Evolutionary conservation across 2,113 vertebrate species (phyloP).

Genomic region (Oryctolagus cuniculus): mOryCun1.1 NC_091433.1:65107501-65108000

Average conservation of each 20-base stretch:
- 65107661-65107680: background rate
- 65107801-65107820: background rate
- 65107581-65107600: background rate
- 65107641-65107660: background rate
- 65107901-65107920: background rate
- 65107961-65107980: background rate
- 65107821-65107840: background rate
- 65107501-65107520: background rate
- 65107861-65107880: background rate
- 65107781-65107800: background rate
- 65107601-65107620: background rate
- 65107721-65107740: background rate
- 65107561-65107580: background rate
- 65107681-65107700: background rate
- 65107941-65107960: background rate
- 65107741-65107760: rapidly evolving
- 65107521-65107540: background rate
- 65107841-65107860: background rate
- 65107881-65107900: background rate
- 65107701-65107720: rapidly evolving
- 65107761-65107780: background rate
- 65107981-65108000: background rate
- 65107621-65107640: background rate
- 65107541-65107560: background rate
- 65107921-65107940: background rate